Percentiles rank a stretch among this genome's conserved stretches.
Conservation (phyloP, 2,888 invertebrate species). For the Arge pagana region DNA sequence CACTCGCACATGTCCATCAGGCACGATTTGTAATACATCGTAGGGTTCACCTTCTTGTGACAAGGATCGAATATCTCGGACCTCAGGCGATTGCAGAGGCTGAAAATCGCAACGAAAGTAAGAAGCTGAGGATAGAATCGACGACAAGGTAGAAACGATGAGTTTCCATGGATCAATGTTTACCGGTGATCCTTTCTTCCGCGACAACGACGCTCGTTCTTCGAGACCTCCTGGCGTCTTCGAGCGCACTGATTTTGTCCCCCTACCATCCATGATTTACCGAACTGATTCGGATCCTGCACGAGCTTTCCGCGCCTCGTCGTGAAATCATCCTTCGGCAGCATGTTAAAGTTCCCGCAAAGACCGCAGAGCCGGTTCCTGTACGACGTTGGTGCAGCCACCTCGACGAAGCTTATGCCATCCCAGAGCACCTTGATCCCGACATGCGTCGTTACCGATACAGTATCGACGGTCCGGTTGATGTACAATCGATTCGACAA, state of each 20-base stretch:
- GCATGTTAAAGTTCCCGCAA: conserved; percentile 93
- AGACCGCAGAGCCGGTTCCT: conserved; percentile 84
- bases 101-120: conserved; percentile 26
- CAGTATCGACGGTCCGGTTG: conserved; percentile 69
- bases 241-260: conserved; percentile 74
- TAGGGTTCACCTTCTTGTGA: conserved; percentile 76
- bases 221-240: conserved; percentile 52
- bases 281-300: conserved; percentile 72
- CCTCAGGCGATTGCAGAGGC: conserved; percentile 62
- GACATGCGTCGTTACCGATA: conserved; percentile 70
- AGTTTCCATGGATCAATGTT: conserved; percentile 34
- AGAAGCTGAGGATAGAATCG: neutral
- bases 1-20: conserved; percentile 89
- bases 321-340: conserved; percentile 82
- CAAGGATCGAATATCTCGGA: conserved; percentile 74
- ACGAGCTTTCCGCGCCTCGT: conserved; percentile 71
- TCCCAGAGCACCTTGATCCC: conserved; percentile 91
- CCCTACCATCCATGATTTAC: conserved; percentile 89
- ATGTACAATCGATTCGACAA: conserved; percentile 65
- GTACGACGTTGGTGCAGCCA: conserved; percentile 74
- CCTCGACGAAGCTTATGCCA: conserved; percentile 89
- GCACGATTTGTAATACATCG: conserved; percentile 85
- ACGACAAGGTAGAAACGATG: neutral
- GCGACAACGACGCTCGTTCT: conserved; percentile 48
- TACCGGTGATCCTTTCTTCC: conserved; percentile 52